phyloP scores from a whole-genome alignment of 2,888 invertebrate species.

The Tuta absoluta region DNA sequence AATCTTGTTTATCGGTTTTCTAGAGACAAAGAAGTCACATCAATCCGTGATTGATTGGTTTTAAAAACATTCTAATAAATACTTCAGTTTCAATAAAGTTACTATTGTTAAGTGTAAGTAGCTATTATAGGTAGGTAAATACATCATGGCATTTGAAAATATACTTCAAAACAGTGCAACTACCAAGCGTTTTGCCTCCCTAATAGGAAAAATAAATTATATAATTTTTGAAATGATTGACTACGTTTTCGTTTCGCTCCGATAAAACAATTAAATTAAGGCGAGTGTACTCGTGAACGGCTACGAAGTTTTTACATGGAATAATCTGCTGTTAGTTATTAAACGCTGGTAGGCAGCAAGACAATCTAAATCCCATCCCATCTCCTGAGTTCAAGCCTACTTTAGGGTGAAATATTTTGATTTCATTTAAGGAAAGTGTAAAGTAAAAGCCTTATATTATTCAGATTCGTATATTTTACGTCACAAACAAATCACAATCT shows the following conservation, averaged over 20 bases:
- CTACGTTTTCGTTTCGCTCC: not conserved
- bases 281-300: too few relatives aligned
- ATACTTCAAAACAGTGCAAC: too few relatives aligned
- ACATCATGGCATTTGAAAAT: too few relatives aligned
- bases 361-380: not conserved
- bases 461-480: slow-evolving; percentile 46
- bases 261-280: not conserved
- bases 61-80: too few relatives aligned
- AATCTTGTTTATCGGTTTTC: not conserved
- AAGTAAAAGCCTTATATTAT: slow-evolving; percentile 4
- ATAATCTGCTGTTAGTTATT: not conserved
- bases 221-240: not conserved
- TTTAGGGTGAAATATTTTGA: not conserved
- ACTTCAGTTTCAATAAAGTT: too few relatives aligned
- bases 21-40: not conserved
- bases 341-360: not conserved
- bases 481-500: slow-evolving; percentile 57
- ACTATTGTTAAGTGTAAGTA: too few relatives aligned
- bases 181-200: too few relatives aligned
- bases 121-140: too few relatives aligned
- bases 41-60: too few relatives aligned
- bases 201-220: not conserved
- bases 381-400: not conserved
- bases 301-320: too few relatives aligned
- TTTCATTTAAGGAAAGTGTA: not conserved